Evolutionary conservation across 2,888 invertebrate genomes (phyloP).

Genomic region (Erebia ligea): DNA sequence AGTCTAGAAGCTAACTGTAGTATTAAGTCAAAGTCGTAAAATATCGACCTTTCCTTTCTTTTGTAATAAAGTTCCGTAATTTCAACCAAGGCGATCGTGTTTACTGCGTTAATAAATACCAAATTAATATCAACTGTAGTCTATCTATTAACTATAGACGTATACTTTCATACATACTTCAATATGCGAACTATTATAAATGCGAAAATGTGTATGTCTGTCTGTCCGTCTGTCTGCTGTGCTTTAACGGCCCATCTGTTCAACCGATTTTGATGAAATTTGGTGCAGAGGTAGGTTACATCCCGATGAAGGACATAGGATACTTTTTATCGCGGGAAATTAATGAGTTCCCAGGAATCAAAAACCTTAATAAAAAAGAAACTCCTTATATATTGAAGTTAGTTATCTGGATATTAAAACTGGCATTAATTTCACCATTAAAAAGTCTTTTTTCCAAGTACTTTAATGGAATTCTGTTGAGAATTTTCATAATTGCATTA

Average conservation of each 20-base stretch:
- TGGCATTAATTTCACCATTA: background rate
- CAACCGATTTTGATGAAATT: too few relatives aligned
- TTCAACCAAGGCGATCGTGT: constrained; percentile 11
- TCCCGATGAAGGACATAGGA: too few relatives aligned
- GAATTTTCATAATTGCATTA: background rate
- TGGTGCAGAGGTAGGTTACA: too few relatives aligned
- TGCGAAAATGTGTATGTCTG: too few relatives aligned
- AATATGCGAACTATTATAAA: too few relatives aligned
- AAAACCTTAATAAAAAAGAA: too few relatives aligned
- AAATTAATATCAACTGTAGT: background rate
- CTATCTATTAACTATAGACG: too few relatives aligned
- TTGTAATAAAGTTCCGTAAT: constrained; percentile 10
- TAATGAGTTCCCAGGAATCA: too few relatives aligned
- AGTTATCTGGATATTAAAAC: background rate
- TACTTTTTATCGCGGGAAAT: too few relatives aligned
- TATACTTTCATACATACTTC: too few relatives aligned
- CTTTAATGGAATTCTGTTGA: background rate
- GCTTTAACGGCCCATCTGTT: too few relatives aligned
- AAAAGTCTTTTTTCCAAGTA: background rate
- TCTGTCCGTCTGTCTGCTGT: too few relatives aligned
- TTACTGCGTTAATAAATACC: constrained; percentile 1
- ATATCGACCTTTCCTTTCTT: constrained; percentile 12
- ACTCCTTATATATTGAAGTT: background rate
- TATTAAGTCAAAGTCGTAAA: background rate
- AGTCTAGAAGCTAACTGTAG: background rate